Evolutionary conservation across 2,888 invertebrate genomes (phyloP).

Genomic region (Alentia gelatinosa): DNA sequence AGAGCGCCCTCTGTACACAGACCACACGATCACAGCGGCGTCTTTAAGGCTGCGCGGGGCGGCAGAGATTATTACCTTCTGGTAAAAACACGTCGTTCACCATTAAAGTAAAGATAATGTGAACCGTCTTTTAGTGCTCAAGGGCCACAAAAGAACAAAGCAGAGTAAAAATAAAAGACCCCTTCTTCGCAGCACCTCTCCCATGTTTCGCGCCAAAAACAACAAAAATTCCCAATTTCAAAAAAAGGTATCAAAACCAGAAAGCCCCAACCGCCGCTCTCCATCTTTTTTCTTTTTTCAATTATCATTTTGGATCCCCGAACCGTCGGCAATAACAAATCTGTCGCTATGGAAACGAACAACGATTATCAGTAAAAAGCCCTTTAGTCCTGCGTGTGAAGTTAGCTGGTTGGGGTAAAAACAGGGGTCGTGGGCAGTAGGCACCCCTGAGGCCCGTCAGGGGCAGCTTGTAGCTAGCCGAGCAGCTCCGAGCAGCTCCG

Average conservation of each 20-base stretch:
- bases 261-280: not conserved
- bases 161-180: not conserved
- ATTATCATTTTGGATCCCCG: not conserved
- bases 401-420: too few relatives aligned
- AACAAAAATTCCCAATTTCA: not conserved
- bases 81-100: not conserved
- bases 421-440: too few relatives aligned
- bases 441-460: not conserved
- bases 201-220: not conserved
- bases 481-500: too few relatives aligned
- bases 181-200: not conserved
- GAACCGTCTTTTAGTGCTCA: not conserved
- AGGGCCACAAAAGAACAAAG: not conserved
- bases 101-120: conserved; percentile 10
- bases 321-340: not conserved
- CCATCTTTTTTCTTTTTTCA: not conserved
- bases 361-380: not conserved
- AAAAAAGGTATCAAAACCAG: too few relatives aligned
- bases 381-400: not conserved
- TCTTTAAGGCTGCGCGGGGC: too few relatives aligned
- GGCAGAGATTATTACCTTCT: not conserved
- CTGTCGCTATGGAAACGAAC: not conserved
- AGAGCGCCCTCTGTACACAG: too few relatives aligned
- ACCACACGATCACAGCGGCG: too few relatives aligned
- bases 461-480: too few relatives aligned